Evolutionary conservation across 2,888 invertebrate genomes (phyloP).

Genomic region (Stenotaenia linearis): DNA sequence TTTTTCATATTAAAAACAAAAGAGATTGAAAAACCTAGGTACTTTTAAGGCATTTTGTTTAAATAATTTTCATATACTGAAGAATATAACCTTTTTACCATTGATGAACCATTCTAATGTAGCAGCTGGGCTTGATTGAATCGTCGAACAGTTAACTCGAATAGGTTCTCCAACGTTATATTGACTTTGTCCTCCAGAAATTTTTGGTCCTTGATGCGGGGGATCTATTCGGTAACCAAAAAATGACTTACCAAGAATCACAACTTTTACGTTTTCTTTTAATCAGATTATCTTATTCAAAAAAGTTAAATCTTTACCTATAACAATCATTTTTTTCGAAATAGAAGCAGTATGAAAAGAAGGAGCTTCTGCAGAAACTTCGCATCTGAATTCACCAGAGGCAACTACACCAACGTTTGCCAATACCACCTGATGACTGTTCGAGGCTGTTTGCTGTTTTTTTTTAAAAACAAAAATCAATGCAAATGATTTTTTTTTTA

Average conservation of each 20-base stretch:
- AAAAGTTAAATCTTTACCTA: neutral
- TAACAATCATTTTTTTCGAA: neutral
- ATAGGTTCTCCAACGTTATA: conserved; percentile 34
- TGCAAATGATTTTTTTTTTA: neutral
- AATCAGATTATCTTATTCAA: neutral
- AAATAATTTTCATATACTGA: neutral
- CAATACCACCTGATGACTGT: conserved; percentile 26
- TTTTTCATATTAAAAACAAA: neutral
- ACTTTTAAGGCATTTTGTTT: neutral
- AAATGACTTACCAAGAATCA: neutral
- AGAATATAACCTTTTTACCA: conserved; percentile 33
- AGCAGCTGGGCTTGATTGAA: conserved; percentile 34
- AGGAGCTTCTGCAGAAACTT: conserved; percentile 13
- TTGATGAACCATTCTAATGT: conserved; percentile 34
- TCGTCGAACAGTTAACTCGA: conserved; percentile 34
- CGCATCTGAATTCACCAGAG: conserved; percentile 23
- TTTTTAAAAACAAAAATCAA: neutral
- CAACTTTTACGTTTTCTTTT: neutral
- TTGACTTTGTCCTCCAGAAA: conserved; percentile 33
- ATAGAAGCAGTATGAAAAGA: neutral
- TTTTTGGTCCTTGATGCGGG: conserved; percentile 33
- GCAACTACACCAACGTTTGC: neutral
- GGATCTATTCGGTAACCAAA: conserved; percentile 14
- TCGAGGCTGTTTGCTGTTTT: conserved; percentile 8
- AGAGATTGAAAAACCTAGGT: no score